A percentile compares a stretch with the other conserved stretches of the same genome.
These are phyloP conservation scores for Acleris literana DNA, from an alignment of 2,888 invertebrate genomes.

Conservation along the genomic window DNA sequence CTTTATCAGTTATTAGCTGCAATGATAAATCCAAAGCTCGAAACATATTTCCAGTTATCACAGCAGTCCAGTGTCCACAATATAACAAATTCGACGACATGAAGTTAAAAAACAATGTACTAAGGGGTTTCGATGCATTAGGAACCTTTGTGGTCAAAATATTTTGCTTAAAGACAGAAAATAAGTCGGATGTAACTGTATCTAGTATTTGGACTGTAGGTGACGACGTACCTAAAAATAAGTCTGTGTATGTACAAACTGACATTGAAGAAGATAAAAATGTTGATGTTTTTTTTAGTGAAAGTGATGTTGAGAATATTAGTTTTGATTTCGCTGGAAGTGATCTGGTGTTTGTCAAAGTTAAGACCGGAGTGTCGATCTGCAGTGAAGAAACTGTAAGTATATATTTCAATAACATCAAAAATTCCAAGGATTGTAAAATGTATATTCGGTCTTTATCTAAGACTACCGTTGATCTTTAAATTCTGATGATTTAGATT, in stretches of 20 bases:
- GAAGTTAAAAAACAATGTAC: slow-evolving; percentile 3
- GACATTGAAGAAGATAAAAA: slow-evolving; percentile 3
- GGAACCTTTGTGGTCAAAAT: slow-evolving; percentile 10
- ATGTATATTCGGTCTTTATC: no score
- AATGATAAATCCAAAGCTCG: slow-evolving; percentile 12
- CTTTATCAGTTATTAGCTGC: background rate
- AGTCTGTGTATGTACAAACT: slow-evolving; percentile 40
- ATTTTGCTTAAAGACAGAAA: slow-evolving; percentile 39
- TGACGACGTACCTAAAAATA: slow-evolving; percentile 33
- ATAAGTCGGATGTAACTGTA: slow-evolving; percentile 48
- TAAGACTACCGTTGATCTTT: no score
- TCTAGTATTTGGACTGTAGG: slow-evolving; percentile 45
- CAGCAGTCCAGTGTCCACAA: background rate
- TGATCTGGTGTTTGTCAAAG: slow-evolving; percentile 4
- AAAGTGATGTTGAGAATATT: slow-evolving; percentile 11
- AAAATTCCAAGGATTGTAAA: no score
- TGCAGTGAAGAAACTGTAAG: slow-evolving; percentile 8
- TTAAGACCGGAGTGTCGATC: background rate
- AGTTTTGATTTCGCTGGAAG: background rate
- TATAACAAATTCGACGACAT: background rate
- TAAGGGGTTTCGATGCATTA: background rate
- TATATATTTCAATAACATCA: background rate
- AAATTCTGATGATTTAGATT: no score
- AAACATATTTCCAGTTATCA: slow-evolving; percentile 6
- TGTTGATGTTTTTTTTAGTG: background rate